These are phyloP conservation scores for Ardeotis arabs DNA, from an alignment of 2,113 vertebrate genomes.

Conservation along the genomic window DNA sequence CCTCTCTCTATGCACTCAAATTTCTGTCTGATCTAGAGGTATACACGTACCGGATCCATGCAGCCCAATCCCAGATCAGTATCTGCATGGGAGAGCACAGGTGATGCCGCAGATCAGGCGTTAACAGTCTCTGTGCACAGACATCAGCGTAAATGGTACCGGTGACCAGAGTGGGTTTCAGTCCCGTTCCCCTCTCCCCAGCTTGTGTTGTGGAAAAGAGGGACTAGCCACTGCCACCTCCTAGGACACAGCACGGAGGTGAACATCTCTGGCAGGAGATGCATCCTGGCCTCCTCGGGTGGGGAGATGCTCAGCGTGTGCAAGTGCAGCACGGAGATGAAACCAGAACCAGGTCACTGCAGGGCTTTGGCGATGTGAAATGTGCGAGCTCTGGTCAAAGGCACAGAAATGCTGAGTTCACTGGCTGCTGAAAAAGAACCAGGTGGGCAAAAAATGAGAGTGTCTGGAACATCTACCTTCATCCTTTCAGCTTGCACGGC, in stretches of 20 bases:
- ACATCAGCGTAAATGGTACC: background rate
- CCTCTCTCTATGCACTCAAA: background rate
- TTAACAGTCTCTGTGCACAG: background rate
- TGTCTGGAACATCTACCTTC: background rate
- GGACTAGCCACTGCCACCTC: rapidly evolving
- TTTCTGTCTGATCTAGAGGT: background rate
- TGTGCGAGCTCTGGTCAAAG: background rate
- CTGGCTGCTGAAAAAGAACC: background rate
- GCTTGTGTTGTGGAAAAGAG: background rate
- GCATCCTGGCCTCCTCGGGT: background rate
- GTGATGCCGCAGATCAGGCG: rapidly evolving
- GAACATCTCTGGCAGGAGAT: background rate
- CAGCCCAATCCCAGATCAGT: background rate
- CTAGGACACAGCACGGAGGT: background rate
- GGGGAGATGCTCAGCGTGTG: background rate
- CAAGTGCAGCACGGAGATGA: background rate
- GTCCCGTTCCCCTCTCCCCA: background rate
- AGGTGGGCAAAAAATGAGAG: slow-evolving; percentile 4
- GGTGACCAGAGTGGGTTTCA: background rate
- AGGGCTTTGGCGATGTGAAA: background rate
- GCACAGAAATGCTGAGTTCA: background rate
- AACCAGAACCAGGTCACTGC: background rate
- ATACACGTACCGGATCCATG: rapidly evolving
- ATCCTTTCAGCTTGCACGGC: background rate
- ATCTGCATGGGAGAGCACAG: background rate